Percentiles rank a stretch among this genome's conserved stretches.
Evolutionary conservation across 2,888 invertebrate genomes (phyloP).

Genomic region (Baccha elongata): DNA sequence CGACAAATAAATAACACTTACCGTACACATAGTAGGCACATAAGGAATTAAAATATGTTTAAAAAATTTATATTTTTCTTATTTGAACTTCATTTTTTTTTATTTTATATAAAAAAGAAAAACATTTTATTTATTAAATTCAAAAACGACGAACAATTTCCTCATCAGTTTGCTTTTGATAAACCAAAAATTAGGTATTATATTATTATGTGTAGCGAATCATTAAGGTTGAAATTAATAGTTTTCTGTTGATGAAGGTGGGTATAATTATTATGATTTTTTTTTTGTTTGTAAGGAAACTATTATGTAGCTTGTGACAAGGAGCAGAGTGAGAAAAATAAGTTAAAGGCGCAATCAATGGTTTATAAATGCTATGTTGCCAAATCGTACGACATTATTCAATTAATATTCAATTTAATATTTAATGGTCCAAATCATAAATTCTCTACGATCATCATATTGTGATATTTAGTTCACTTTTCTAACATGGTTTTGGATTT

Average conservation of each 20-base stretch:
- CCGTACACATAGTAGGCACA: conserved; percentile 74
- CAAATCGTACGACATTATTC: too few species aligned
- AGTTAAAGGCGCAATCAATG: too few species aligned
- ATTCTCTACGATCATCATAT: too few species aligned
- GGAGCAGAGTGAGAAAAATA: not conserved
- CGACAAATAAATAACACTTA: conserved; percentile 64
- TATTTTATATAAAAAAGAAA: conserved; percentile 17
- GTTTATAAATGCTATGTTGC: too few species aligned
- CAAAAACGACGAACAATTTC: conserved; percentile 41
- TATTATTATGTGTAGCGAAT: conserved; percentile 62
- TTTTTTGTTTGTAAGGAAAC: conserved; percentile 15
- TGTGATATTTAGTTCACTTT: too few species aligned
- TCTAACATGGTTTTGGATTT: too few species aligned
- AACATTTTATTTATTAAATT: conserved; percentile 18
- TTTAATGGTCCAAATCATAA: too few species aligned
- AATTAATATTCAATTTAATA: too few species aligned
- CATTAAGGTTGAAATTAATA: conserved; percentile 58
- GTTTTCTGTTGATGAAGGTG: conserved; percentile 37
- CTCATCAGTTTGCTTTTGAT: conserved; percentile 25
- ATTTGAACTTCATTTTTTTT: conserved; percentile 59
- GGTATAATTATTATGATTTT: conserved; percentile 31
- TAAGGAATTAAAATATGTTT: conserved; percentile 68
- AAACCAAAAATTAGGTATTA: not conserved
- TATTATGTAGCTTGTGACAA: conserved; percentile 40
- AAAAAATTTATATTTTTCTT: conserved; percentile 51